Base-by-base conservation (phyloP, 2,888 invertebrate species). In the Phrixothrix hirtus region DNA sequence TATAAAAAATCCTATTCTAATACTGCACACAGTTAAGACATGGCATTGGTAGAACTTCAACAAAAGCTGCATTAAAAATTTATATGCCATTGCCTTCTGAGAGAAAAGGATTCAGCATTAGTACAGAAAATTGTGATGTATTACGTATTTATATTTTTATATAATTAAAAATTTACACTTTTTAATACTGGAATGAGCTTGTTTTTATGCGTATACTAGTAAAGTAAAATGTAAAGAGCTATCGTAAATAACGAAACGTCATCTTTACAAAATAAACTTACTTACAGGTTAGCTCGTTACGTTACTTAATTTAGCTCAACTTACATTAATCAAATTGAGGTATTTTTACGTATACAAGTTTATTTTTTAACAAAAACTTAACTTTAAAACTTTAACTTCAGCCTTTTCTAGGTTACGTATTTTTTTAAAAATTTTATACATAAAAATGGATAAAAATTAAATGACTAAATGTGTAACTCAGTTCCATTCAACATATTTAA, bases 301-400 rank as follows among this genome's bases (percentile, higher is more conserved):
- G 16, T 14, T 32, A 16, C 32, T 49, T 44, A 35, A 5, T 29
- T 25, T 35, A 39, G 30, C 47, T 48, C 38, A 12, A 35, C 16
- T 48, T 44, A 35, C 49, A 37, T 50, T 37, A 42, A 52, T 58
- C 46, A 36, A 58, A 58, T 63, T 82, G 82, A 82, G 82, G 82
- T 82, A 82, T 79, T 72, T 73, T 82, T 82, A 82, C 83, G 82
- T 83, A 82, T 82, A 83, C 82, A 79, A 76, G 80, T 76, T 79
- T 56, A 44, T 29, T 53, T 46, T 46, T 30, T 42, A 27, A 38
- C 32, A 36, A 51, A 30, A 25, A 37, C 10, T 10, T 1, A 37
- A 21, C 36, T 17, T 30, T 14, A 11, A 44, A 44, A 27, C 14
- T 32, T 51, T 10, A 35, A 38, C 38, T 38, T 52, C 52, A 52